phyloP scores from a whole-genome alignment of 2,113 vertebrate genomes.

The Psettodes erumei region DNA sequence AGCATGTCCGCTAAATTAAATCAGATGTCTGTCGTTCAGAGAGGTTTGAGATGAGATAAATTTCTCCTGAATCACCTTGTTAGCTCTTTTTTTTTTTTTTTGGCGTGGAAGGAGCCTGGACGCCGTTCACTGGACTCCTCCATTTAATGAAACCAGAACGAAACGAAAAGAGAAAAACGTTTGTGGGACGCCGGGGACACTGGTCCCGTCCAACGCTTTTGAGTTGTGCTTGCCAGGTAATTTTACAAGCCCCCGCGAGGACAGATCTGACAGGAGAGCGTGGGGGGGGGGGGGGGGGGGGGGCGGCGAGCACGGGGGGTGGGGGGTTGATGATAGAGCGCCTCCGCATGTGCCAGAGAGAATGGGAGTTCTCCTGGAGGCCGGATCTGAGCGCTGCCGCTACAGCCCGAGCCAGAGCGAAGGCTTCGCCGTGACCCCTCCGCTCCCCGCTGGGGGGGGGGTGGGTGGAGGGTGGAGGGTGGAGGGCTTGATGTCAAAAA shows the following conservation, averaged over 20 bases:
- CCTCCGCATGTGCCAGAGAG: conserved; percentile 65
- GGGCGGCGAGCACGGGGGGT: conserved; percentile 12
- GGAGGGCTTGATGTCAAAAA: conserved; percentile 66
- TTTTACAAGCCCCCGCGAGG: conserved; percentile 71
- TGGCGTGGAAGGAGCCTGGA: conserved; percentile 54
- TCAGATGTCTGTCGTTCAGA: conserved; percentile 33
- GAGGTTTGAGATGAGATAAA: conserved; percentile 43
- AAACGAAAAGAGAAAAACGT: conserved; percentile 56
- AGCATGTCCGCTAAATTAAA: conserved; percentile 56
- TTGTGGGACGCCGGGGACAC: conserved; percentile 65
- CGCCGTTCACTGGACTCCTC: conserved; percentile 60
- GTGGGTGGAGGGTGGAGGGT: too few species aligned
- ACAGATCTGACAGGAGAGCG: conserved; percentile 71
- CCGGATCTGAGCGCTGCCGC: conserved; percentile 46
- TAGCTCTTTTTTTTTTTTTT: too few species aligned
- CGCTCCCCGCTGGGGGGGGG: conserved; percentile 53
- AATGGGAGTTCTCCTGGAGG: conserved; percentile 68
- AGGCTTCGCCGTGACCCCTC: conserved; percentile 63
- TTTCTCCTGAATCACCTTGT: conserved; percentile 53
- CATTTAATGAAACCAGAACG: conserved; percentile 71
- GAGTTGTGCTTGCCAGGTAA: conserved; percentile 70
- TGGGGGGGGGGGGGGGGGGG: conserved; percentile 37
- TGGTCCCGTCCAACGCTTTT: conserved; percentile 57
- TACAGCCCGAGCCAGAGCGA: conserved; percentile 51
- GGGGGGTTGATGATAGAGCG: conserved; percentile 63